Evolutionary conservation across 2,113 vertebrate species (phyloP), one percentile per base, ranked within the genome.

Genomic region (Dinomys branickii): DNA sequence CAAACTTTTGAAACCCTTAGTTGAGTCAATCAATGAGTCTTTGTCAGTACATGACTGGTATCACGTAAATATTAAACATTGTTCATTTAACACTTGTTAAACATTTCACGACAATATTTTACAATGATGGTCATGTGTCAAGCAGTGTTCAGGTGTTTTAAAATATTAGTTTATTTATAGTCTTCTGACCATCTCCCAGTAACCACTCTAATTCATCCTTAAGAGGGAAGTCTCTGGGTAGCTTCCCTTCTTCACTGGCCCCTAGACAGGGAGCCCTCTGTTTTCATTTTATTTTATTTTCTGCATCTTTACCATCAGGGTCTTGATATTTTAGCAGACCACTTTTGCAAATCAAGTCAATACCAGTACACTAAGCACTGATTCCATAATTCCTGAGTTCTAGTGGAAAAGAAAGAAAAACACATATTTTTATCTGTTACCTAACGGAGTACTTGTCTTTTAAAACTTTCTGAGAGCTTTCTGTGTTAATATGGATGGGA

Each of bases 371-470:
- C 17, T 75, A 67, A 95, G 44, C 24, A 61, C 16, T 5, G n/a
- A 54, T 83, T 89, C n/a, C 58, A 33, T 78, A 30, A 50, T 90
- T 73, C 3, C 41, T 47, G 28, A 16, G 54, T 80, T 85, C 28
- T 47, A 59, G 2, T 12, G 28, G 17, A 5, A 85, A 86, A 78
- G 44, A 88, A 94, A 75, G 52, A 94, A 6, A 35, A 92, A 94
- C 85, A 67, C 58, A 89, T 59, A 69, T 82, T 91, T 96, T 84
- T 28, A 59, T 88, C 35, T 90, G 63, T 54, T 77, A 61, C 47
- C 52, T 94, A 75, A 84, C 52, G 93, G 24, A 67, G 24, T 54
- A 63, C 54, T 92, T 93, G 54, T 89, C 50, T 86, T 95, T 88
- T n/a, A 28, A 92, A 97, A 85, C 50, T 65, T 91, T 58, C 38